Conservation (phyloP, 2,888 invertebrate genomes). For the Drosophila emarginata region DNA sequence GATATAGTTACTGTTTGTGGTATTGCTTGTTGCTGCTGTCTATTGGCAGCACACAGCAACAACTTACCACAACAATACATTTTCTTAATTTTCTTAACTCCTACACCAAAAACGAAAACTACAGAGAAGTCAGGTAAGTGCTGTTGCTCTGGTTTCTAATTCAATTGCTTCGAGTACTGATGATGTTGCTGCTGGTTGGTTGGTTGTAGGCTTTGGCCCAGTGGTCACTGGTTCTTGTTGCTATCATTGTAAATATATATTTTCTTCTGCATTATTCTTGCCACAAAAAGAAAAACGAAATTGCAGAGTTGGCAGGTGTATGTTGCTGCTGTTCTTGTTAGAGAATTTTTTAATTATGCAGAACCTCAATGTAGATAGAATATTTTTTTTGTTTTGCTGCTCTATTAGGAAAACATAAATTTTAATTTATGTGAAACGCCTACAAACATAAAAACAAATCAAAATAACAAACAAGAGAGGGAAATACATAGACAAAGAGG, state of each 20-base stretch:
- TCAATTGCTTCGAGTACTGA: background rate
- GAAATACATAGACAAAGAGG: background rate
- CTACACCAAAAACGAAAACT: too few species aligned
- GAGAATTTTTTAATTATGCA: conserved; percentile 62
- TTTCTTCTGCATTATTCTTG: too few species aligned
- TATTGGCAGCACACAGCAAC: background rate
- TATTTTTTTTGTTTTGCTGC: conserved; percentile 28
- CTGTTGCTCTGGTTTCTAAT: background rate
- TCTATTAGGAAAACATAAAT: conserved; percentile 66
- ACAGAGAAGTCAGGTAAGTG: background rate
- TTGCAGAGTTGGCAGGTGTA: background rate
- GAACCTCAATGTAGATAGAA: conserved; percentile 41
- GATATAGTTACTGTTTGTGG: background rate
- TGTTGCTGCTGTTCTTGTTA: background rate
- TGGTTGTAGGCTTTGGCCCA: too few species aligned
- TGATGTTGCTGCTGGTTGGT: background rate
- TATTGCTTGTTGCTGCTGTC: too few species aligned
- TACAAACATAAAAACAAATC: conserved; percentile 34
- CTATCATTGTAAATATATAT: background rate
- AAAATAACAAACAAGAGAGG: background rate
- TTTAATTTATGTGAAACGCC: conserved; percentile 58
- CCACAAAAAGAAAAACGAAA: background rate
- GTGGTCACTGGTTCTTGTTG: background rate
- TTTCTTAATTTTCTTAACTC: background rate
- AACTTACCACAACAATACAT: background rate